Evolutionary conservation across 2,888 invertebrate genomes (phyloP), one percentile per base, ranked within the genome.

Genomic region (Thecocarcelia acutangulata): DNA sequence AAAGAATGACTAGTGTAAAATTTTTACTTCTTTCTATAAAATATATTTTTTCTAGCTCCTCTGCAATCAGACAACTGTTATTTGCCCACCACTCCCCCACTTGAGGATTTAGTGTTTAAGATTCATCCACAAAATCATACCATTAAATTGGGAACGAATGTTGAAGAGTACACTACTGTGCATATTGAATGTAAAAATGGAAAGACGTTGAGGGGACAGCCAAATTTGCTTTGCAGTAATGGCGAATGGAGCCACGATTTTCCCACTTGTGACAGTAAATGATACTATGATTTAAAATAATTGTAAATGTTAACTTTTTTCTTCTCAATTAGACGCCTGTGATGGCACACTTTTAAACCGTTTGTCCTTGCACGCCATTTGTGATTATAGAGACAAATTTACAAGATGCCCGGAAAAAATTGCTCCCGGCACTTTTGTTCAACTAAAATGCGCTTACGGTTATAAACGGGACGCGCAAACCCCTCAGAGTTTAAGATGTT

Each of bases 221-320:
- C 9, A 0, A 64, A 48, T 50, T 56, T 77, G 17, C 19, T 70
- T 15, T 77, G 77, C 33, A 19, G 17, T 5, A 69, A 84, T 56
- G 86, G 86, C n/a, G 61, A 82, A 42, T 87, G 86, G 86, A 79
- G 85, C 42, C 70, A 79, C 64, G 15, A 70, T 21, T 77, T 70
- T 48, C 77, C 70, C 12, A 40, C 56, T 0, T 78, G 77, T 58
- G 19, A 42, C 13, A 15, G 77, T 70, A 63, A 70, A 42, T n/a
- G 4, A 28, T 28, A 28, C 28, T 4, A 28, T 28, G n/a, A n/a
- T 24, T 24, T 24, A 24, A 24, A 24, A 2, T 3, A 24, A 24
- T 24, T 52, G 28, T 0, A 17, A 63, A 21, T 15, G 4, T 19
- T 3, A 21, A 3, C 1, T 21, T 11, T 37, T 54, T 21, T n/a